Evolutionary conservation across 2,113 vertebrate species (phyloP).

Genomic region (Esox niger): DNA sequence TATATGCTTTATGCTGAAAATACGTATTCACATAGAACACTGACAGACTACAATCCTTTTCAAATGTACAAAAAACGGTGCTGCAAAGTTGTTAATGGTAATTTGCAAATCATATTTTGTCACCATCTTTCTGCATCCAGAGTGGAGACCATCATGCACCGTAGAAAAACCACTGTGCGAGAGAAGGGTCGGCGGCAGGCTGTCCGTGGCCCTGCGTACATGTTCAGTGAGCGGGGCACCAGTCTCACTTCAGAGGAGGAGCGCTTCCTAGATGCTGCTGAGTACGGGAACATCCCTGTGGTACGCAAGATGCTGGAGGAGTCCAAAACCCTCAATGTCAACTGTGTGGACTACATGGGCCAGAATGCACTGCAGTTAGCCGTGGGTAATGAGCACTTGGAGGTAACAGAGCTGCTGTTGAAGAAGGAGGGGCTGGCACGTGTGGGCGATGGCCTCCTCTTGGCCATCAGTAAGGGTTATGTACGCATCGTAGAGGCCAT

Average conservation of each 20-base stretch:
- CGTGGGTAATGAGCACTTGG: conserved; percentile 89
- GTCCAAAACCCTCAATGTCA: conserved; percentile 84
- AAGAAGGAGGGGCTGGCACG: conserved; percentile 84
- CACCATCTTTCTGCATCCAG: conserved; percentile 18
- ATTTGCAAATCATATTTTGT: background rate
- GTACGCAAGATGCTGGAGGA: conserved; percentile 89
- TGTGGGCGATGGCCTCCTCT: conserved; percentile 84
- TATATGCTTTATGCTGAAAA: too few relatives aligned
- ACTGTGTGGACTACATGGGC: conserved; percentile 96
- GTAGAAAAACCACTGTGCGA: conserved; percentile 71
- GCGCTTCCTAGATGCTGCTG: conserved; percentile 66
- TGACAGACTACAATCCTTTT: too few relatives aligned
- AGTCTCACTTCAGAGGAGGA: conserved; percentile 83
- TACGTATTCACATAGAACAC: too few relatives aligned
- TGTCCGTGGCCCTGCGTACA: conserved; percentile 81
- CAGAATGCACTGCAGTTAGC: conserved; percentile 92
- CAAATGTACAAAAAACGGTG: too few relatives aligned
- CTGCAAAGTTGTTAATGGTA: too few relatives aligned
- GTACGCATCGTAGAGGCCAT: conserved; percentile 89
- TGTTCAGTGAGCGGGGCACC: conserved; percentile 81
- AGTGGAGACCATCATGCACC: conserved; percentile 39
- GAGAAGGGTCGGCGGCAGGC: conserved; percentile 85
- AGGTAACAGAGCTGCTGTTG: conserved; percentile 86
- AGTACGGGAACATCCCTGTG: conserved; percentile 88
- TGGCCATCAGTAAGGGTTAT: conserved; percentile 89